phyloP scores from a whole-genome alignment of 2,797 vertebrate species.

The Oryzias sinensis region DNA sequence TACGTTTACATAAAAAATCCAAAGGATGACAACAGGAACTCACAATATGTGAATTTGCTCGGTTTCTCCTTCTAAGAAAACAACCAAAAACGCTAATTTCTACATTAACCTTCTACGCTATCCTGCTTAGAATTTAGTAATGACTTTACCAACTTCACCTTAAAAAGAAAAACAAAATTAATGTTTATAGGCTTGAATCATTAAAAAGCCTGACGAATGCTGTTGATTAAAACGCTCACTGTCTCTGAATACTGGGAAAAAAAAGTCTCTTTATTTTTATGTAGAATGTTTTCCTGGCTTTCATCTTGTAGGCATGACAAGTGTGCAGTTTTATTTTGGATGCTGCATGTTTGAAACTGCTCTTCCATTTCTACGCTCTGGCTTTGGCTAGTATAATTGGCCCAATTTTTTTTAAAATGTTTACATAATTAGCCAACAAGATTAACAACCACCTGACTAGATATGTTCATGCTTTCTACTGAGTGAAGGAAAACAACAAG shows the following conservation, averaged over 20 bases:
- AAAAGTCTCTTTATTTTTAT: slow-evolving; percentile 30
- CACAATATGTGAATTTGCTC: neutral
- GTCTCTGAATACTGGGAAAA: neutral
- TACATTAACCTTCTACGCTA: neutral
- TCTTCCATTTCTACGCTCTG: neutral
- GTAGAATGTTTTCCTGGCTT: slow-evolving; percentile 15
- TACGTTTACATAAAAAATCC: no score
- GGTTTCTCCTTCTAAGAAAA: neutral
- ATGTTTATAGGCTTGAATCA: slow-evolving; percentile 15
- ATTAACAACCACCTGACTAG: neutral
- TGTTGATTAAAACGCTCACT: slow-evolving; percentile 31
- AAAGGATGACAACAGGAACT: neutral
- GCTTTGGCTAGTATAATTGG: neutral
- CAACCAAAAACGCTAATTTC: neutral
- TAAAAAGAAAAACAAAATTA: slow-evolving; percentile 5
- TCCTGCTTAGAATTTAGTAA: slow-evolving; percentile 10
- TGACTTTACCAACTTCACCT: slow-evolving; percentile 17
- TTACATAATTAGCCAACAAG: neutral
- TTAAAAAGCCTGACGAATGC: slow-evolving; percentile 7
- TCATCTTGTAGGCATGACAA: slow-evolving; percentile 13
- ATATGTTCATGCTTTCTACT: neutral
- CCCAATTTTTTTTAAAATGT: slow-evolving; percentile 1
- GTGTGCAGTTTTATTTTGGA: slow-evolving; percentile 1
- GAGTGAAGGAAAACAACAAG: neutral
- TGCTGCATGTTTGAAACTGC: slow-evolving; percentile 4